phyloP scores from a whole-genome alignment of 2,888 invertebrate genomes.

The Chalcis sispes region DNA sequence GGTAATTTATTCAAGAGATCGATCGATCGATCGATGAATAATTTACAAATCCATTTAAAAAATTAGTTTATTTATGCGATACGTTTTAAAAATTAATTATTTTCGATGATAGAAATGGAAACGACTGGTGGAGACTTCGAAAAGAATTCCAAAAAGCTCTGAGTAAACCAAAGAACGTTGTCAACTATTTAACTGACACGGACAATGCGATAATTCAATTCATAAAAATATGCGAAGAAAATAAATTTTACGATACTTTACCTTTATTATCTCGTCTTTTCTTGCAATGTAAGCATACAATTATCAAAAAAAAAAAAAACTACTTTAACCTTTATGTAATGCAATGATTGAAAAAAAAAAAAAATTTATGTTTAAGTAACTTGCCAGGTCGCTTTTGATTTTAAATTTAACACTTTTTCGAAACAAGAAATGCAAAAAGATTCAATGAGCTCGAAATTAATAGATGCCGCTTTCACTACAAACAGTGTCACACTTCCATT shows the following conservation, averaged over 20 bases:
- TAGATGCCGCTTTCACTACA: constrained; percentile 84
- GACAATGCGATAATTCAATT: constrained; percentile 84
- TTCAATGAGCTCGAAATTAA: constrained; percentile 83
- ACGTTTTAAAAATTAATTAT: constrained; percentile 61
- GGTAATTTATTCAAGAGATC: no score
- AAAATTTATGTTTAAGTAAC: constrained; percentile 81
- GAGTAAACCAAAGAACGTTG: constrained; percentile 84
- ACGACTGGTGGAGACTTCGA: constrained; percentile 88
- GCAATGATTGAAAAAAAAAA: no score
- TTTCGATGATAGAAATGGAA: constrained; percentile 84
- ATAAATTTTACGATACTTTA: constrained; percentile 80
- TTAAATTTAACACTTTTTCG: constrained; percentile 83
- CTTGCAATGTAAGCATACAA: constrained; percentile 83
- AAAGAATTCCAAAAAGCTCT: constrained; percentile 88
- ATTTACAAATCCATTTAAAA: constrained; percentile 10
- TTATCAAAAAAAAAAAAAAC: background rate
- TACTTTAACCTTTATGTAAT: no score
- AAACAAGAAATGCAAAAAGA: constrained; percentile 78
- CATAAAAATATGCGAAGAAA: constrained; percentile 77
- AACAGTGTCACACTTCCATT: constrained; percentile 84
- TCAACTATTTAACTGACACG: constrained; percentile 81
- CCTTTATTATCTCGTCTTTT: constrained; percentile 84
- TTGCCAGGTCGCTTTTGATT: constrained; percentile 84
- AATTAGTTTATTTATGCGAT: background rate
- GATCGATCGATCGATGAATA: no score